Evolutionary conservation across 2,113 vertebrate species (phyloP).

Genomic region (Micromys minutus): DNA sequence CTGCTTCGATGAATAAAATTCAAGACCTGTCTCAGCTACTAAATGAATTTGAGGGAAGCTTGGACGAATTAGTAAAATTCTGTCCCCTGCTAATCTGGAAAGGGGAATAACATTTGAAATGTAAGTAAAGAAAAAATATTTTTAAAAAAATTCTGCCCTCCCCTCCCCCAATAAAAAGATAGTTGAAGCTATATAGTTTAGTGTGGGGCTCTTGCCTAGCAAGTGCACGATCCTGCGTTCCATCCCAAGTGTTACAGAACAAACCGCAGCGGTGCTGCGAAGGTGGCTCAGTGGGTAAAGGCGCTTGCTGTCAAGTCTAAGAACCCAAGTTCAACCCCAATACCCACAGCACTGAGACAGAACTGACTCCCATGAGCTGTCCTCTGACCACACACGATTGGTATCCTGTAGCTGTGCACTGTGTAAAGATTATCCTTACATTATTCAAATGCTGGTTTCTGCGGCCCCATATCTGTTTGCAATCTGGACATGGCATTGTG

Average conservation of each 20-base stretch:
- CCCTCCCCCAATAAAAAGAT: too few relatives aligned
- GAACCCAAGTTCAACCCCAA: background rate
- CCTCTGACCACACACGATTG: background rate
- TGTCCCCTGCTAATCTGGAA: background rate
- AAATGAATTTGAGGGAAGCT: background rate
- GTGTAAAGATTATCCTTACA: too few relatives aligned
- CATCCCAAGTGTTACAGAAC: background rate
- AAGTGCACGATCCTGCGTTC: background rate
- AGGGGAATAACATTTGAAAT: too few relatives aligned
- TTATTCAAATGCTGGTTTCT: too few relatives aligned
- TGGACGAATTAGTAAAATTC: background rate
- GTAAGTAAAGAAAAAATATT: too few relatives aligned
- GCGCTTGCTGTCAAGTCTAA: background rate
- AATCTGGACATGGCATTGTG: too few relatives aligned
- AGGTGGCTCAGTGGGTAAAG: background rate
- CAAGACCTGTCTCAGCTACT: background rate
- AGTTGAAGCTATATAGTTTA: background rate
- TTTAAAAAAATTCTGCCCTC: too few relatives aligned
- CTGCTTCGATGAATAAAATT: background rate
- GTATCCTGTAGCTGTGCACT: too few relatives aligned
- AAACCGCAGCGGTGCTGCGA: background rate
- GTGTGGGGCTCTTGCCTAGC: background rate
- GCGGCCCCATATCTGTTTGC: too few relatives aligned
- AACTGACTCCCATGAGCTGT: background rate
- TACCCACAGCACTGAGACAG: too few relatives aligned